A percentile compares a stretch with the other conserved stretches of the same genome.
Conservation (phyloP, 2,888 invertebrate genomes). For the Arrhopalites spinosus region DNA sequence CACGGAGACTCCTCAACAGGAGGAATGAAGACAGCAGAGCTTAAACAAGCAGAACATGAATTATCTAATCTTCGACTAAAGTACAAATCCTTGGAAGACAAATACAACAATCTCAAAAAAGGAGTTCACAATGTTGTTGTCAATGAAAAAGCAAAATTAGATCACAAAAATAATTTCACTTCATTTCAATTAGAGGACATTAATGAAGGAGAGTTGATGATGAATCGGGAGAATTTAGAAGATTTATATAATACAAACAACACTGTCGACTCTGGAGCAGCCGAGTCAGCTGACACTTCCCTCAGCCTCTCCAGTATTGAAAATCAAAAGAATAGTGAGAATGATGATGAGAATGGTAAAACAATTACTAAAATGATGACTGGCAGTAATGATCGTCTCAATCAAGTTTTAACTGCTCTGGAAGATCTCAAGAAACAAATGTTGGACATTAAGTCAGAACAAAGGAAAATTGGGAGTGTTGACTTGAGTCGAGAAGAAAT, state of each 20-base stretch:
- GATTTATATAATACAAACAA: conserved; percentile 10
- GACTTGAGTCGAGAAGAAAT: not conserved
- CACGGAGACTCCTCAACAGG: not conserved
- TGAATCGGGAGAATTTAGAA: not conserved
- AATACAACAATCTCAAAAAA: conserved; percentile 77
- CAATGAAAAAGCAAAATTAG: not conserved
- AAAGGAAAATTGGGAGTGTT: conserved; percentile 10
- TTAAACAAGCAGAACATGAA: conserved; percentile 38
- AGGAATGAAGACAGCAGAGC: not conserved
- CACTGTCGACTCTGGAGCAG: conserved; percentile 25
- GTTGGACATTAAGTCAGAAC: conserved; percentile 44
- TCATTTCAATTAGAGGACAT: not conserved
- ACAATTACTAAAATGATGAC: conserved; percentile 1
- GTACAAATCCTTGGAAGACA: conserved; percentile 79
- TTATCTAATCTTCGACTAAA: conserved; percentile 69
- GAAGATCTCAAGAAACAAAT: conserved; percentile 52
- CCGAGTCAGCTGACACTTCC: conserved; percentile 38
- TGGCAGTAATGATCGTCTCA: conserved; percentile 26
- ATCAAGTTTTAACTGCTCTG: conserved; percentile 43
- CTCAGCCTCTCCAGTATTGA: conserved; percentile 30
- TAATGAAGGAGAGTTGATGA: not conserved
- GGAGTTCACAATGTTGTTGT: conserved; percentile 60
- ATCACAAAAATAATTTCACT: not conserved
- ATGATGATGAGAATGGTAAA: not conserved
- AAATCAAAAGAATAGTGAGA: not conserved